Evolutionary conservation across 35 echinoderm and acorn worm genomes (phyloP).

Genomic region (Apostichopus californicus): DNA sequence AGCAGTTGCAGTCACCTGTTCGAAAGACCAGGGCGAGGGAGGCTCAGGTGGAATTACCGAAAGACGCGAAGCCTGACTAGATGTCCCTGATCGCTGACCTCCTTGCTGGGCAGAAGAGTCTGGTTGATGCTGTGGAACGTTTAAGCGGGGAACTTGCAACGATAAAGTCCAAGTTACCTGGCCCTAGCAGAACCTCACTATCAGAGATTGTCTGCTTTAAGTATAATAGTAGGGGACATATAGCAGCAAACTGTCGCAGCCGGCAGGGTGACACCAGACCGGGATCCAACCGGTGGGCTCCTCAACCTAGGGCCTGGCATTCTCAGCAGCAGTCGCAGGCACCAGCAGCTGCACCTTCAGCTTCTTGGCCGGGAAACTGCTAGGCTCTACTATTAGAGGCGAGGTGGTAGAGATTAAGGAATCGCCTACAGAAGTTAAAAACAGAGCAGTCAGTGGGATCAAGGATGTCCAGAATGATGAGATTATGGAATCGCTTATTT

Average conservation of each 20-base stretch:
- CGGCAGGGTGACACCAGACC: no score
- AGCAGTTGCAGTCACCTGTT: not conserved
- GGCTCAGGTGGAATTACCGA: not conserved
- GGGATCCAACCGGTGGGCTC: no score
- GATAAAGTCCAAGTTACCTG: not conserved
- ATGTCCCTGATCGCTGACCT: not conserved
- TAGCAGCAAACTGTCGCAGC: not conserved
- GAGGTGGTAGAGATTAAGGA: not conserved
- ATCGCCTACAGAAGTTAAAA: not conserved
- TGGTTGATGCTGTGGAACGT: not conserved
- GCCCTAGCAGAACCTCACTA: no score
- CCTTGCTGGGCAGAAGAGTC: constrained; percentile 19
- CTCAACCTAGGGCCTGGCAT: no score
- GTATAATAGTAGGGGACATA: no score
- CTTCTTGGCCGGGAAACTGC: not conserved
- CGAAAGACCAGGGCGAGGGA: not conserved
- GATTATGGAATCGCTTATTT: not conserved
- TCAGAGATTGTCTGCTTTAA: no score
- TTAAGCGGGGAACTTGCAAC: not conserved
- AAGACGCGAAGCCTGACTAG: not conserved
- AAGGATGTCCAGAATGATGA: not conserved
- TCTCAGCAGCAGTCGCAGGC: no score
- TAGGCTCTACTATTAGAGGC: not conserved
- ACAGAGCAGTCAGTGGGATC: not conserved
- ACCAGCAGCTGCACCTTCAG: not conserved